Evolutionary conservation across 2,888 invertebrate genomes (phyloP).

Genomic region (Drosophila percnosoma): DNA sequence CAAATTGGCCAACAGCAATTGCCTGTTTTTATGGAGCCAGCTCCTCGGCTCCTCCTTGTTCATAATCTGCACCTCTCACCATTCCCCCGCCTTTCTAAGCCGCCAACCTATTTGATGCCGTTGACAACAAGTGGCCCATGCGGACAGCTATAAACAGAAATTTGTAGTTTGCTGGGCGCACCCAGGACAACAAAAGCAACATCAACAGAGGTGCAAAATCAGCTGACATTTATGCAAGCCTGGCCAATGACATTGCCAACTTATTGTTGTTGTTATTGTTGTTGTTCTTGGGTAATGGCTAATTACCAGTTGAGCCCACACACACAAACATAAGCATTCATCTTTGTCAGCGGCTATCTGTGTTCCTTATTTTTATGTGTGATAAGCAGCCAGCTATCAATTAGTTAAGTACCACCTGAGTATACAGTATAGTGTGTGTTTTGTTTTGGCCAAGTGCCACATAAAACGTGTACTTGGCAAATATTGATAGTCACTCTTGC

Average conservation of each 20-base stretch:
- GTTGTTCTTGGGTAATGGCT: conserved; percentile 33
- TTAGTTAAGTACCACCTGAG: conserved; percentile 56
- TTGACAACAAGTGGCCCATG: conserved; percentile 62
- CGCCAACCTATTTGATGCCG: not conserved
- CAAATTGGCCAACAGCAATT: conserved; percentile 61
- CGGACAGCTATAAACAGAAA: conserved; percentile 59
- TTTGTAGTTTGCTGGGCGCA: conserved; percentile 32
- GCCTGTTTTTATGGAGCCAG: conserved; percentile 27
- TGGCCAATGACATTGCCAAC: conserved; percentile 21
- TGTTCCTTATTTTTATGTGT: not conserved
- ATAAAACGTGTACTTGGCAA: conserved; percentile 27
- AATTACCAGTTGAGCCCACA: conserved; percentile 54
- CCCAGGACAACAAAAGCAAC: conserved; percentile 22
- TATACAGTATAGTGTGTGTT: conserved; percentile 19
- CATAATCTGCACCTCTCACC: conserved; percentile 25
- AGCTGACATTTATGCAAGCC: conserved; percentile 44
- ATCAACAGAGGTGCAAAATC: conserved; percentile 1
- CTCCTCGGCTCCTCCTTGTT: conserved; percentile 32
- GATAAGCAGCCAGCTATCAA: conserved; percentile 42
- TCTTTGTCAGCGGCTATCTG: conserved; percentile 59
- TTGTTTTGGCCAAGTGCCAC: conserved; percentile 20
- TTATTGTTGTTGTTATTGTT: not conserved
- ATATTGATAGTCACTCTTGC: conserved; percentile 49
- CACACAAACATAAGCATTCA: conserved; percentile 56
- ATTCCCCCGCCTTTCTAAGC: too few relatives aligned